Conservation (phyloP, 1,140 invertebrate species). For the Linepithema humile region DNA sequence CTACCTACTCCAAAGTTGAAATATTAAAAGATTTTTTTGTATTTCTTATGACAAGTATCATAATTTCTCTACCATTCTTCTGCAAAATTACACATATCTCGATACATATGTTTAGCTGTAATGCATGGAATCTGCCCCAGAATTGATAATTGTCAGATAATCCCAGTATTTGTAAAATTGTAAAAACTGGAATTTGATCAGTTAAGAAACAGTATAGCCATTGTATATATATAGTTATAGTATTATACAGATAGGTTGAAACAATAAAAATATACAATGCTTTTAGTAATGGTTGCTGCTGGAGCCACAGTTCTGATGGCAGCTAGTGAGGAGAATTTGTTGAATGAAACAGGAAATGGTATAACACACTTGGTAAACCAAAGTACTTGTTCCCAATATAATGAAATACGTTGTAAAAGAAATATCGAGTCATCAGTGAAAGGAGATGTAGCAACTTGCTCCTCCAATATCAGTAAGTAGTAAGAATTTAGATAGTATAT, state of each 20-base stretch:
- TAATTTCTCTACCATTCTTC: background rate
- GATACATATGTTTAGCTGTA: slow-evolving; percentile 9
- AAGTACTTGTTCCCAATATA: slow-evolving; percentile 45
- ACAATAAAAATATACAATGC: background rate
- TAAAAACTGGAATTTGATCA: slow-evolving; percentile 17
- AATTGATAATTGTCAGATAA: slow-evolving; percentile 8
- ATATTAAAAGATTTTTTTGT: background rate
- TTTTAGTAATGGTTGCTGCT: slow-evolving; percentile 76
- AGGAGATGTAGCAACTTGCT: slow-evolving; percentile 56
- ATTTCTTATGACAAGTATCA: background rate
- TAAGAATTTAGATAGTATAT: background rate
- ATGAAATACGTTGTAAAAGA: slow-evolving; percentile 57
- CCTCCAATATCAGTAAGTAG: slow-evolving; percentile 59
- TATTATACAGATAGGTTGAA: no score
- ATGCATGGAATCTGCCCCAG: slow-evolving; percentile 13
- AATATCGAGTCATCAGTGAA: slow-evolving; percentile 53
- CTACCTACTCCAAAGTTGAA: no score
- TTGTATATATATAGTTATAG: background rate
- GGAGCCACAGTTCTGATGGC: slow-evolving; percentile 75
- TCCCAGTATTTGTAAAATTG: background rate
- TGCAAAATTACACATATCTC: slow-evolving; percentile 25
- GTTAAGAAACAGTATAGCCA: slow-evolving; percentile 39
- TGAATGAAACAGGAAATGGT: slow-evolving; percentile 63
- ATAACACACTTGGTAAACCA: slow-evolving; percentile 52
- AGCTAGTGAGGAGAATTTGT: slow-evolving; percentile 72